These are phyloP conservation scores for Micronycteris hirsuta DNA, from an alignment of 2,113 vertebrate species.

Conservation along the genomic window DNA sequence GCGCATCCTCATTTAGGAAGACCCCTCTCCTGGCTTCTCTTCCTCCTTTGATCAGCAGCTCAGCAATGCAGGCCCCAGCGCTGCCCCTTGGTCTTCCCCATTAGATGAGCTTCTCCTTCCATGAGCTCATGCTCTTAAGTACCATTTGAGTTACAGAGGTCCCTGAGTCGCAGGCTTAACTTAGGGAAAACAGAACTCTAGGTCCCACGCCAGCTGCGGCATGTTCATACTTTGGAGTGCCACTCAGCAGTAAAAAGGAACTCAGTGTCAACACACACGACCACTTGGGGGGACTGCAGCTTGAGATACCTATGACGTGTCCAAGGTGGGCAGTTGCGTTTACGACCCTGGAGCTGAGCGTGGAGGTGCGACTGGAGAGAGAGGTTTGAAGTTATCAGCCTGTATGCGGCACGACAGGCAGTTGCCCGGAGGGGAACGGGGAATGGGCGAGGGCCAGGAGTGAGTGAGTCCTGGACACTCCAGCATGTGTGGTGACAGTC, in stretches of 20 bases:
- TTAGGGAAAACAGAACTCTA: not conserved
- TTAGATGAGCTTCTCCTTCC: not conserved
- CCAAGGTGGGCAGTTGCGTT: not conserved
- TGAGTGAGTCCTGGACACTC: not conserved
- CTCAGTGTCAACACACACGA: not conserved
- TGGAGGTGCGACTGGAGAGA: not conserved
- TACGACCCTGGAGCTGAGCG: not conserved
- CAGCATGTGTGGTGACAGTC: not conserved
- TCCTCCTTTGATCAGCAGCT: not conserved
- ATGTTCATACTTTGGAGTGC: not conserved
- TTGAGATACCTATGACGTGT: not conserved
- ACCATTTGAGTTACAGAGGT: not conserved
- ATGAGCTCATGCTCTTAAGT: not conserved
- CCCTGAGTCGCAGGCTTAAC: not conserved
- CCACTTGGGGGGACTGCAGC: not conserved
- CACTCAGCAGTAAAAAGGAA: not conserved
- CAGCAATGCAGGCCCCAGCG: accelerated
- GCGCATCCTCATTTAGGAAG: not conserved
- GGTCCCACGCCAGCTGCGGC: not conserved
- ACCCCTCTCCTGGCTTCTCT: not conserved
- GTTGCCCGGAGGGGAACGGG: no score
- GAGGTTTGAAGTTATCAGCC: not conserved
- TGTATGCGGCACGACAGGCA: not conserved
- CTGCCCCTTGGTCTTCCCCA: not conserved
- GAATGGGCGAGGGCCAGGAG: no score